Base-by-base conservation (phyloP, 2,888 invertebrate genomes). In the Napeogenes sylphis region DNA sequence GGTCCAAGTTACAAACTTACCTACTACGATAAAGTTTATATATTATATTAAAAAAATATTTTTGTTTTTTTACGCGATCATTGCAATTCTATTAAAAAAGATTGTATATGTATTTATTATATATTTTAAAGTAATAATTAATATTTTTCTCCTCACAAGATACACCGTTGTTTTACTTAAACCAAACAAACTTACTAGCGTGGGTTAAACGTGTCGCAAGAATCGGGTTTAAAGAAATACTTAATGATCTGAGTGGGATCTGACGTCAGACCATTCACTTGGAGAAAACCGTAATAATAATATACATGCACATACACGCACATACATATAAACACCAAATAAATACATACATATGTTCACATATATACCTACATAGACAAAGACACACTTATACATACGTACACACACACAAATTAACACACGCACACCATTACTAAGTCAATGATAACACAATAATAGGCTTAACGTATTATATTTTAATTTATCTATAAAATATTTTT, bases 161-260 rank as follows among this genome's bases (percentile, higher is more conserved):
- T 12, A 51, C 21, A 14, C 59, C 32, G 54, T 46, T 13, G 8
- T 13, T 45, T 51, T 46, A 45, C 55, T 61, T 63, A 59, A 2
- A 58, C 81, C 82, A 75, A 45, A 68, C 68, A 45, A 55, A 65
- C 65, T 73, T 81, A 79, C 73, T 81, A 76, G 85, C 85, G 85
- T 85, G 84, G 85, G 85, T 75, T 70, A 73, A 72, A 73, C 67
- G 63, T 84, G 79, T 82, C 77, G 83, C 75, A 85, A 85, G 77
- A 77, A 75, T 76, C 83, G 74, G 77, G 79, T 79, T 76, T 76
- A 75, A 72, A 73, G 69, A 72, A 69, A 74, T 68, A 78, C 76
- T 75, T 80, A 79, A 80, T 78, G 78, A 73, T 76, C 77, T 59
- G 79, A 74, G 81, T 82, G 82, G 83, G 81, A 72, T 65, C 74